Conservation (phyloP, 2,113 vertebrate species). For the Malurus melanocephalus region DNA sequence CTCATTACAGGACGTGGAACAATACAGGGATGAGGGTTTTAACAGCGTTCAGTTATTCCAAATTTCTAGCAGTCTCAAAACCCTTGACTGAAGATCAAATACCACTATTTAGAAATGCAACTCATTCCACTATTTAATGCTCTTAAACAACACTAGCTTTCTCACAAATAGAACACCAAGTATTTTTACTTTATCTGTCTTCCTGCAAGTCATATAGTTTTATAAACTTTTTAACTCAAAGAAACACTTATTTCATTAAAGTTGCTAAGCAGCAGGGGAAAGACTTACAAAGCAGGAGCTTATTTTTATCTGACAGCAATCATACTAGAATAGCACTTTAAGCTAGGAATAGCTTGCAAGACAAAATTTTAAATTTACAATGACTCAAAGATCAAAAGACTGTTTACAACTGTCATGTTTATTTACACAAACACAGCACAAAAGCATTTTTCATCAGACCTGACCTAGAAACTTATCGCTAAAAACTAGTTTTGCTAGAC, state of each 20-base stretch:
- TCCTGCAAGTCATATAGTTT: not conserved
- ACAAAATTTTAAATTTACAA: not conserved
- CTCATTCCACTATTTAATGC: not conserved
- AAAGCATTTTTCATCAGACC: not conserved
- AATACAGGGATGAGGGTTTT: not conserved
- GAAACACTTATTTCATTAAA: not conserved
- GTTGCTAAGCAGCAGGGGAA: not conserved
- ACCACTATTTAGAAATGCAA: not conserved
- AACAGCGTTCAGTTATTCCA: not conserved
- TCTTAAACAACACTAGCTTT: not conserved
- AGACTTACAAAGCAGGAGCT: not conserved
- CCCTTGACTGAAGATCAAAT: not conserved
- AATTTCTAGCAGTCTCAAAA: not conserved
- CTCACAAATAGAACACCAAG: not conserved
- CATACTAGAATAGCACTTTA: not conserved
- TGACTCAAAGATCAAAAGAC: constrained; percentile 16
- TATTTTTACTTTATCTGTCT: not conserved
- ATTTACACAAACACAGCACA: not conserved
- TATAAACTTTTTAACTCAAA: not conserved
- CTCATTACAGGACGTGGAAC: not conserved
- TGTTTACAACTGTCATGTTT: constrained; percentile 13
- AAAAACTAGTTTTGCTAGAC: not conserved
- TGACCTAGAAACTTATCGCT: not conserved
- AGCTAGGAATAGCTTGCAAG: constrained; percentile 7
- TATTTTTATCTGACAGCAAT: constrained; percentile 27